A percentile compares a stretch with the other conserved stretches of the same genome.
phyloP scores from a whole-genome alignment of 2,113 vertebrate species.

The Macaca nemestrina region DNA sequence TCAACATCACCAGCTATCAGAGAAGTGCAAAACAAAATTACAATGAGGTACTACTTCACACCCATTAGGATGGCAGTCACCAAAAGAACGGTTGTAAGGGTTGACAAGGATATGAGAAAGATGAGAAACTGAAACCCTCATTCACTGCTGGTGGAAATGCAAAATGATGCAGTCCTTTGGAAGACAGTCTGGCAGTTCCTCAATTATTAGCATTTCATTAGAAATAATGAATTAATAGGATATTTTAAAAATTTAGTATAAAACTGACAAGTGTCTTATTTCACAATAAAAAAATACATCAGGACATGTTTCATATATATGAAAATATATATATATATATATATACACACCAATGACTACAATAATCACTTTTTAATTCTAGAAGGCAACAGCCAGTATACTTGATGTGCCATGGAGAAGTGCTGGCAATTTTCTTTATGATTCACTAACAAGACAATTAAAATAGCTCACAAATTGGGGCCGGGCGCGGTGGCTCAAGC shows the following conservation, averaged over 20 bases:
- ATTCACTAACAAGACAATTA: neutral
- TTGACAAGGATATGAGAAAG: neutral
- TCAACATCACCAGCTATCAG: neutral
- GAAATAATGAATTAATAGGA: neutral
- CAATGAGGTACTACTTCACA: neutral
- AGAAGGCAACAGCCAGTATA: neutral
- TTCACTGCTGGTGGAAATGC: neutral
- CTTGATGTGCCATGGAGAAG: neutral
- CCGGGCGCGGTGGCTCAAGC: too few species aligned
- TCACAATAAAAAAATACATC: neutral
- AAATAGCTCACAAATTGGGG: neutral
- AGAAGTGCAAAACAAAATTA: neutral
- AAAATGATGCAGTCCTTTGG: neutral
- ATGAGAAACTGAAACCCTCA: neutral
- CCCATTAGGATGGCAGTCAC: neutral
- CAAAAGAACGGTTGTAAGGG: neutral
- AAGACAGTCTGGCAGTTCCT: neutral
- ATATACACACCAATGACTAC: neutral
- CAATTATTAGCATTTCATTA: conserved; percentile 3
- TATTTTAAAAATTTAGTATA: neutral
- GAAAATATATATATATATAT: too few species aligned
- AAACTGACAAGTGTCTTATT: neutral
- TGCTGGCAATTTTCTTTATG: neutral
- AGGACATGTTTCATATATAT: neutral
- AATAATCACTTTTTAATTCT: neutral